Evolutionary conservation across 2,888 invertebrate species (phyloP).

Genomic region (Mayetiola destructor): DNA sequence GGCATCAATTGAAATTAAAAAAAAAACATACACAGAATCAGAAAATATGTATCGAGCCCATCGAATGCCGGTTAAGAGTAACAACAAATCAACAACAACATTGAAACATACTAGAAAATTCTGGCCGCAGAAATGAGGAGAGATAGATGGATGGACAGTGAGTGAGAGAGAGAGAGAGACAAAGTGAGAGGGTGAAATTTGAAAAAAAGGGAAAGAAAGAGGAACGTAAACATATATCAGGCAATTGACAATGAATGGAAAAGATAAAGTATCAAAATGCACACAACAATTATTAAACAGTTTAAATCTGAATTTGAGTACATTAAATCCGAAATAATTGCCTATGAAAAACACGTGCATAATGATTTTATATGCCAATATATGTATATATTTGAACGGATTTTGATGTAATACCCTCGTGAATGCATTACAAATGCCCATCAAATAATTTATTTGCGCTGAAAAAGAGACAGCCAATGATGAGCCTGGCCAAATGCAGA

Average conservation of each 20-base stretch:
- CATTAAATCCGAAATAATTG: constrained; percentile 16
- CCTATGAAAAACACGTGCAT: constrained; percentile 15
- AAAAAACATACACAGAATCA: background rate
- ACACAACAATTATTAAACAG: constrained; percentile 13
- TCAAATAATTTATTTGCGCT: background rate
- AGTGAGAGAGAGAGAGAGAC: background rate
- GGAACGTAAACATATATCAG: background rate
- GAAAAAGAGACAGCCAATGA: background rate
- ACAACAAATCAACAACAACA: background rate
- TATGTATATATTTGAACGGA: background rate
- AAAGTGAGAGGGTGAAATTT: background rate
- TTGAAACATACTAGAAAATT: background rate
- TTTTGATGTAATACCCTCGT: constrained; percentile 10
- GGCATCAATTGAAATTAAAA: background rate
- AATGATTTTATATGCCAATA: constrained; percentile 6
- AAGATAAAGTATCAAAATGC: constrained; percentile 7
- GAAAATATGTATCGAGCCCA: too few species aligned
- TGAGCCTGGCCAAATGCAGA: too few species aligned
- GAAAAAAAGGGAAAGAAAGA: background rate
- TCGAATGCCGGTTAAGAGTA: too few species aligned
- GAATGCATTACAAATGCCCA: background rate
- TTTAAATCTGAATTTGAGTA: constrained; percentile 14
- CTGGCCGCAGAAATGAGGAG: background rate
- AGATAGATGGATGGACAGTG: background rate
- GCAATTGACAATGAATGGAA: background rate